Base-by-base conservation (phyloP, 2,888 invertebrate species). In the Drosophila silvestris region DNA sequence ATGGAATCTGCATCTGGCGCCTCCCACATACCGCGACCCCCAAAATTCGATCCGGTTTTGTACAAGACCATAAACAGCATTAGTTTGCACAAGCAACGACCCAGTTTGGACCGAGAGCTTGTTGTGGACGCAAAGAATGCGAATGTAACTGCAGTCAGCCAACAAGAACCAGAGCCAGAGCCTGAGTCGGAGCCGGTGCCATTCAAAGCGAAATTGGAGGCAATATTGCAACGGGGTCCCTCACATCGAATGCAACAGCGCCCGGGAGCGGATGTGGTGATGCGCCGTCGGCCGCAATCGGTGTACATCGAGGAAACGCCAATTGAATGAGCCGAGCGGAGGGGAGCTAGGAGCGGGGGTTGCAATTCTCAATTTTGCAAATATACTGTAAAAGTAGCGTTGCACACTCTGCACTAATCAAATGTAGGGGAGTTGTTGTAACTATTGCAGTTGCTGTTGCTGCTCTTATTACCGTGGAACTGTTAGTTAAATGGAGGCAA, bases 21-120 rank as follows among this genome's bases (percentile, higher is more conserved):
- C 2, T 26, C 32, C 50, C 70, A 50, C 56, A 92, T 92, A 73
- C 93, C 93, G 54, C 91, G 89, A 68, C 79, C 93, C 41, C 93
- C 93, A 41, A 93, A 91, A 88, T 93, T 93, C 76, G 92, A 93
- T 90, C 92, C 92, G 37, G 77, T 90, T 47, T 78, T 93, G 33
- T 93, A 92, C 73, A 91, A 91, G 83, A 92, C 92, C 64, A 84
- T 92, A 54, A 91, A 91, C 76, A 91, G 86, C 69, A 81, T 84
- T 62, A 84, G 87, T 74, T 82, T 77, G 62, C 75, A 75, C 62
- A 89, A 84, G 68, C 81, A 87, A 64, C 83, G 92, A 58, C 91
- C 91, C 44, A 90, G 90, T 77, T 80, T 92, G 53, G 85, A 81
- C 33, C 78, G 81, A 52, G 71, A 83, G 33, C 74, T 85, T 6